Base-by-base conservation (phyloP, 2,888 invertebrate species). In the Unio pictorum region DNA sequence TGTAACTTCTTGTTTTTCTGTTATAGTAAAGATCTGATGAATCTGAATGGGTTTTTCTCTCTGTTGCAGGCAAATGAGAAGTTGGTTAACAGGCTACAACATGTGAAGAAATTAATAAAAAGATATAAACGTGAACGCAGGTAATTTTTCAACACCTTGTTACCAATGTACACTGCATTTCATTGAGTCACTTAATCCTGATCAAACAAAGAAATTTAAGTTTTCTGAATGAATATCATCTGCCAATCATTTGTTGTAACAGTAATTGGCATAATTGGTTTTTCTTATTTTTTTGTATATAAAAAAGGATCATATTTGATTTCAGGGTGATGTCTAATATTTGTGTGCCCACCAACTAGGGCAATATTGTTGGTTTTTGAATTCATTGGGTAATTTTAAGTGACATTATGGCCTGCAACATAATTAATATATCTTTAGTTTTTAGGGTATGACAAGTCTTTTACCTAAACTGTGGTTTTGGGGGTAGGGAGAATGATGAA, bases 21-120 rank as follows among this genome's bases (percentile, higher is more conserved):
- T 64, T n/a, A 18, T 17, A 20, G 45, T 57, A 23, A 34, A 56
- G 34, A 17, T 34, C 55, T 34, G 7, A 11, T 34, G 7, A 11
- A 45, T 45, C 45, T 45, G 45, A 45, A 15, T 67, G 55, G 23
- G 18, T 26, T 55, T 61, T 61, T 56, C 54, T 61, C 73, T 58
- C 67, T 71, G 68, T 81, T 79, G 28, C 76, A 88, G 88, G 84
- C 85, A 30, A 88, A 88, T 81, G 88, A 88, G 75, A 87, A 85
- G 69, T 74, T 87, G 55, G 86, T 88, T 3, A 87, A 87, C 74
- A 80, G 87, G 67, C 80, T 88, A 28, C 86, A 88, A 30, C 87
- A 87, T 81, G 86, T 86, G 59, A 86, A 87, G 73, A 86, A 84
- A 68, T 71, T 87, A 58, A 83, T 87, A 20, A 86, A 86, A 59